Conservation (phyloP, 2,888 invertebrate species). For the Synanthedon vespiformis region DNA sequence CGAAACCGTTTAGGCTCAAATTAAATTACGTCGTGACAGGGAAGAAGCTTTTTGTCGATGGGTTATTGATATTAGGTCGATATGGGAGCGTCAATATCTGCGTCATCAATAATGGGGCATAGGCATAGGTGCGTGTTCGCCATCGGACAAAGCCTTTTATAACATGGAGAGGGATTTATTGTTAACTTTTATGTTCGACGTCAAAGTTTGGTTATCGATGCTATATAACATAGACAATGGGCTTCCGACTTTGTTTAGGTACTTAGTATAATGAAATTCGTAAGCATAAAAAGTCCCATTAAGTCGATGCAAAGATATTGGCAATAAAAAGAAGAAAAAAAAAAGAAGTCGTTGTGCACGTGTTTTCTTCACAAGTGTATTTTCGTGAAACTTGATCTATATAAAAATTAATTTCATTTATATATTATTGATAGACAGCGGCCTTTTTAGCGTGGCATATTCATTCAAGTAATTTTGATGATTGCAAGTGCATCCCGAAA, state of each 20-base stretch:
- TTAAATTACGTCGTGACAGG: constrained; percentile 54
- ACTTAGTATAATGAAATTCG: neutral
- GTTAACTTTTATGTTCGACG: constrained; percentile 11
- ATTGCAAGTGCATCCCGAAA: too few species aligned
- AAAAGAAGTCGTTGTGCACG: too few species aligned
- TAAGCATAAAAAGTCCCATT: neutral
- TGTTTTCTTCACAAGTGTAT: too few species aligned
- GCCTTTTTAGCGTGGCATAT: too few species aligned
- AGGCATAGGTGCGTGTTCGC: constrained; percentile 19
- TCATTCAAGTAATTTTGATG: too few species aligned
- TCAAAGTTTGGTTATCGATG: neutral
- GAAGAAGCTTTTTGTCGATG: constrained; percentile 55
- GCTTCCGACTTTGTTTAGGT: neutral
- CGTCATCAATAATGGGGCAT: constrained; percentile 46
- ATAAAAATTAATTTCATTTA: too few species aligned
- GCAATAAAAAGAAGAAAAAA: too few species aligned
- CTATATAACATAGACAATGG: neutral
- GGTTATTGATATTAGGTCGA: constrained; percentile 62
- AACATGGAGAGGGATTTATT: constrained; percentile 21
- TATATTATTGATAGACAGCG: too few species aligned
- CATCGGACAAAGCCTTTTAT: constrained; percentile 30
- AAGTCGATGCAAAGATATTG: neutral
- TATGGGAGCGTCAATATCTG: constrained; percentile 43
- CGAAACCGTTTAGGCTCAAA: constrained; percentile 46
- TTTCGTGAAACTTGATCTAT: too few species aligned